Evolutionary conservation across 2,888 invertebrate genomes (phyloP).

Genomic region (Andrena chrysosceles): DNA sequence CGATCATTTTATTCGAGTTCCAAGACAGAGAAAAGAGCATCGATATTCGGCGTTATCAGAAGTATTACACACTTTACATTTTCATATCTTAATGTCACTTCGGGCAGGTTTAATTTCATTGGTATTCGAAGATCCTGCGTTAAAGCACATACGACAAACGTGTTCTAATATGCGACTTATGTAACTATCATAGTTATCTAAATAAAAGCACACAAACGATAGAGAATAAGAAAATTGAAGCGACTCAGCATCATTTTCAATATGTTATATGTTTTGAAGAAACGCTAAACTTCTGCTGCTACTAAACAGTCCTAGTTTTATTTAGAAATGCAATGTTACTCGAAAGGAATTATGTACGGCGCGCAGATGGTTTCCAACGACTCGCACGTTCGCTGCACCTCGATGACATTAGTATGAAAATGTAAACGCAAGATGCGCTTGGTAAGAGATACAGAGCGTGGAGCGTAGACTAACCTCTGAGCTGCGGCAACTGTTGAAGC

Average conservation of each 20-base stretch:
- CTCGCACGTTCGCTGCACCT: not conserved
- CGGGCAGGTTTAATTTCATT: not conserved
- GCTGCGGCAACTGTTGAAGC: conserved; percentile 96
- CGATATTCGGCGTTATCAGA: not conserved
- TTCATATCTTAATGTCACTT: not conserved
- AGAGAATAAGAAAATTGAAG: not conserved
- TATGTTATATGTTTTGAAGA: not conserved
- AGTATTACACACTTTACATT: not conserved
- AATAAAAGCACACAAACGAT: not conserved
- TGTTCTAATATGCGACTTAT: not conserved
- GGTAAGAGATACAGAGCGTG: not conserved
- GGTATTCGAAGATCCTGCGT: not conserved
- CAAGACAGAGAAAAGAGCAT: not conserved
- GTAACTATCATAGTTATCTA: not conserved
- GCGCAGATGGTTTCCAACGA: not conserved
- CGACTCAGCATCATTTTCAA: not conserved
- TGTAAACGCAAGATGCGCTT: not conserved
- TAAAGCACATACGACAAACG: not conserved
- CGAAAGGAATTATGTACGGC: too few relatives aligned
- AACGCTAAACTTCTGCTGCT: too few relatives aligned
- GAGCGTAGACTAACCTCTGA: conserved; percentile 92
- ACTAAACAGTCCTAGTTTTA: too few relatives aligned
- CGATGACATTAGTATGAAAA: not conserved
- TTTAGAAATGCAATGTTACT: too few relatives aligned
- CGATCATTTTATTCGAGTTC: too few relatives aligned